Evolutionary conservation across 2,888 invertebrate genomes (phyloP).

Genomic region (Cepaea hortensis): DNA sequence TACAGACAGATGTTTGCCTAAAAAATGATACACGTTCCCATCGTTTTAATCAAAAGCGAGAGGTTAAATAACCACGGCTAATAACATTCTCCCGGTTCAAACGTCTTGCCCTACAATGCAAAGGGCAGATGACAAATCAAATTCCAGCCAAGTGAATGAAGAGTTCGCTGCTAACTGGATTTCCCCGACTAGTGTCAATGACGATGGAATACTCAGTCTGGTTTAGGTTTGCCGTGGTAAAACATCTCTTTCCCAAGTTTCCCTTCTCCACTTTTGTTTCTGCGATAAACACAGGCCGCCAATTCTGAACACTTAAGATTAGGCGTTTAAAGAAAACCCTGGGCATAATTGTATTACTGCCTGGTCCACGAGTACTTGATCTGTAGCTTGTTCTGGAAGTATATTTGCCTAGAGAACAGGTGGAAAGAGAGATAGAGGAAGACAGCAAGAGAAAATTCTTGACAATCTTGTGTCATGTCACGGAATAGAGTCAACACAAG

Average conservation of each 20-base stretch:
- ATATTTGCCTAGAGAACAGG: background rate
- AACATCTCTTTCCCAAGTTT: background rate
- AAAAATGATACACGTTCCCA: constrained; percentile 10
- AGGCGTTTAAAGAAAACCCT: background rate
- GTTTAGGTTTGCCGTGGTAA: constrained; percentile 10
- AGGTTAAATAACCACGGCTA: constrained; percentile 8
- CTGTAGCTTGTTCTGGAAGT: background rate
- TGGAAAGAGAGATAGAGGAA: too few relatives aligned
- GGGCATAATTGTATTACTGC: background rate
- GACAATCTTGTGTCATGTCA: too few relatives aligned
- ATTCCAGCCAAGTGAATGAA: constrained; percentile 14
- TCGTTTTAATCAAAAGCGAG: constrained; percentile 23
- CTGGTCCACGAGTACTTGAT: background rate
- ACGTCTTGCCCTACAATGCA: constrained; percentile 1
- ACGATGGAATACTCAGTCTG: constrained; percentile 6
- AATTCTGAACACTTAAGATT: background rate
- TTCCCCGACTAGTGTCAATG: background rate
- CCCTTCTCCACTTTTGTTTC: constrained; percentile 1
- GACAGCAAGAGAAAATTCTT: too few relatives aligned
- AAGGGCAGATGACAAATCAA: constrained; percentile 22
- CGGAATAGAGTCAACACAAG: too few relatives aligned
- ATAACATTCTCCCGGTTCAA: background rate
- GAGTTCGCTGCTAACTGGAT: constrained; percentile 27
- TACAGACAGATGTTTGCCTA: constrained; percentile 13
- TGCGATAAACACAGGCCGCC: background rate